Percentiles rank a stretch among this genome's conserved stretches.
phyloP scores from a whole-genome alignment of 2,888 invertebrate species.

The Platerodrilus igneus region DNA sequence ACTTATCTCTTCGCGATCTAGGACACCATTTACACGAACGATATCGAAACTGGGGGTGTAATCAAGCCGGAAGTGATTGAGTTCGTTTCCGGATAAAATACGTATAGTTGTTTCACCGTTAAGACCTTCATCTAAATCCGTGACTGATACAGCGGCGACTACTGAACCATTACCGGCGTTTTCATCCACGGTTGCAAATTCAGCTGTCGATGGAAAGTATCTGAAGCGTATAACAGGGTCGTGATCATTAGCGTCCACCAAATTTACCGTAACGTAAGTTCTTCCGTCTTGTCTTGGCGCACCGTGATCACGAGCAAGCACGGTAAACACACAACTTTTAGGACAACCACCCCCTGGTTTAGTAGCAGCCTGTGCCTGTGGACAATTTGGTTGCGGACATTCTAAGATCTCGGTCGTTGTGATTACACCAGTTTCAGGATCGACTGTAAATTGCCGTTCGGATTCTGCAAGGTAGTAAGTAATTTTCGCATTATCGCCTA shows the following conservation, averaged over 20 bases:
- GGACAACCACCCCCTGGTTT: slow-evolving; percentile 60
- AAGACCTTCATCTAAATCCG: slow-evolving; percentile 85
- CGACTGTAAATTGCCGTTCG: slow-evolving; percentile 85
- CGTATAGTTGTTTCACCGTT: slow-evolving; percentile 85
- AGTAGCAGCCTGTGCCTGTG: slow-evolving; percentile 52
- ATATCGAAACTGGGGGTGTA: slow-evolving; percentile 82
- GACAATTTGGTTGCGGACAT: slow-evolving; percentile 78
- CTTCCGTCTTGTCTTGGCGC: slow-evolving; percentile 86
- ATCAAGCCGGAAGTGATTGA: slow-evolving; percentile 84
- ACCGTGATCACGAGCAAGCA: slow-evolving; percentile 90
- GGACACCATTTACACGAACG: slow-evolving; percentile 81
- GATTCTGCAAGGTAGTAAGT: slow-evolving; percentile 84
- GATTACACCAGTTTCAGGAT: slow-evolving; percentile 87
- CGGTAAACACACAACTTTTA: slow-evolving; percentile 91
- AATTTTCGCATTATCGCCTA: slow-evolving; percentile 87
- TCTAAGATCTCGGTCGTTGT: slow-evolving; percentile 74
- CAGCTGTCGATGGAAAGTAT: slow-evolving; percentile 78
- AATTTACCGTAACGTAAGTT: slow-evolving; percentile 88
- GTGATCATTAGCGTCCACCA: slow-evolving; percentile 90
- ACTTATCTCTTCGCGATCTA: slow-evolving; percentile 89
- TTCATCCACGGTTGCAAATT: slow-evolving; percentile 89
- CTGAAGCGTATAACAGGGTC: slow-evolving; percentile 87
- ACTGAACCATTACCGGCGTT: slow-evolving; percentile 86
- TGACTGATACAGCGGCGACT: slow-evolving; percentile 89
- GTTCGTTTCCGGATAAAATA: slow-evolving; percentile 85